A percentile compares a stretch with the other conserved stretches of the same genome.
phyloP scores from a whole-genome alignment of 1,140 invertebrate species.

The Nautilus pompilius region DNA sequence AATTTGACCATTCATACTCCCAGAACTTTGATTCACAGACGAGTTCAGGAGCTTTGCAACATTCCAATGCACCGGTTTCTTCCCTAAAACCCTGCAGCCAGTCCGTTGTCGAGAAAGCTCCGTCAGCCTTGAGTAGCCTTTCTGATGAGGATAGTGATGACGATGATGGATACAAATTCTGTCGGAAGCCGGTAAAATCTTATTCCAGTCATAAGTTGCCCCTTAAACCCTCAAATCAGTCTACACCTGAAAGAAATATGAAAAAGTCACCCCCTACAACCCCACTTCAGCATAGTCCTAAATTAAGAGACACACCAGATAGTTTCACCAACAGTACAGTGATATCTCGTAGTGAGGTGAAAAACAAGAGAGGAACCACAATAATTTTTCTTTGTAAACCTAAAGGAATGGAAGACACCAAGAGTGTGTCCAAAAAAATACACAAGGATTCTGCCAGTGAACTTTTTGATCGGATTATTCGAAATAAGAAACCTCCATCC shows the following conservation, averaged over 20 bases:
- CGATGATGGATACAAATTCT: background rate
- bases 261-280: background rate
- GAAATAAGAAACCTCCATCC: background rate
- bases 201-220: background rate
- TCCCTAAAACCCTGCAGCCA: background rate
- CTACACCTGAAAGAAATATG: background rate
- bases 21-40: background rate
- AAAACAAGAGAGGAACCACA: constrained; percentile 31
- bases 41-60: background rate
- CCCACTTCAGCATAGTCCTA: background rate
- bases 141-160: background rate
- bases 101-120: background rate
- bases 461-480: background rate
- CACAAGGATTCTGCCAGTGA: background rate
- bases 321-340: constrained; percentile 35
- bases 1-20: background rate
- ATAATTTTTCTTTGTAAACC: constrained; percentile 35
- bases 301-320: constrained; percentile 14
- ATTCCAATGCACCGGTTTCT: background rate
- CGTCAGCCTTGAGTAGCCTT: background rate
- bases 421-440: background rate
- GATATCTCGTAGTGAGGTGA: constrained; percentile 31
- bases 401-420: constrained; percentile 9
- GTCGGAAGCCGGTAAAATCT: background rate
- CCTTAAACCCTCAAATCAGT: background rate